These are phyloP conservation scores for Megalonaias nervosa DNA, from an alignment of 1,140 invertebrate genomes.

Conservation along the genomic window DNA sequence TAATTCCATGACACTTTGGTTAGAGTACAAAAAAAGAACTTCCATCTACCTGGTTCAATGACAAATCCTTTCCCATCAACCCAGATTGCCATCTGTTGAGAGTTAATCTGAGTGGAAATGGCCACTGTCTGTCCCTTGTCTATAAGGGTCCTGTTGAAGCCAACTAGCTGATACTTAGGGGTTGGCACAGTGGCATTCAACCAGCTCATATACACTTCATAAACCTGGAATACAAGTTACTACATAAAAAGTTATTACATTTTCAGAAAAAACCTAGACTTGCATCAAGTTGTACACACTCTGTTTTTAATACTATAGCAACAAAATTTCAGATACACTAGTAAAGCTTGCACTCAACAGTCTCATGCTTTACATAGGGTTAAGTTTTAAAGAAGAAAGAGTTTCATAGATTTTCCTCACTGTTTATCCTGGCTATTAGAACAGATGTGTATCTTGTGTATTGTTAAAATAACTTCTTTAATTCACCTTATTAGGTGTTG, in stretches of 20 bases:
- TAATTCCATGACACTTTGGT: neutral
- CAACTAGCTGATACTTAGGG: conserved; percentile 51
- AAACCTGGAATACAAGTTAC: conserved; percentile 38
- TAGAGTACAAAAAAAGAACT: neutral
- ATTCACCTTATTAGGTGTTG: no score
- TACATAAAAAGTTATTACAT: neutral
- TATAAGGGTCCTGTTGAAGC: conserved; percentile 38
- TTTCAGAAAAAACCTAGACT: neutral
- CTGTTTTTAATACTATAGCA: no score
- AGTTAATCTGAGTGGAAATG: conserved; percentile 4
- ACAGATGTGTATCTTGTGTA: no score
- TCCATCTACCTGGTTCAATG: conserved; percentile 24
- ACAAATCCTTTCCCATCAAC: conserved; percentile 33
- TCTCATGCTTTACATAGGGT: no score
- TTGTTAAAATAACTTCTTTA: no score
- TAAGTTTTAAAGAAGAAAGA: no score
- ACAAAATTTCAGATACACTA: no score
- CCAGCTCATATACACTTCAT: conserved; percentile 56
- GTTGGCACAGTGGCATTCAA: conserved; percentile 39
- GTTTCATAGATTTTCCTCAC: no score
- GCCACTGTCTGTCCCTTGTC: conserved; percentile 10
- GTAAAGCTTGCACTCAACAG: no score
- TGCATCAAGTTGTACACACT: no score
- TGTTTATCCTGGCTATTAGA: no score
- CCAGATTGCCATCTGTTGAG: conserved; percentile 22